A percentile compares a stretch with the other conserved stretches of the same genome.
Evolutionary conservation across 92 coral and sea anemone genomes (phyloP).

Genomic region (Parazoanthus darwini): DNA sequence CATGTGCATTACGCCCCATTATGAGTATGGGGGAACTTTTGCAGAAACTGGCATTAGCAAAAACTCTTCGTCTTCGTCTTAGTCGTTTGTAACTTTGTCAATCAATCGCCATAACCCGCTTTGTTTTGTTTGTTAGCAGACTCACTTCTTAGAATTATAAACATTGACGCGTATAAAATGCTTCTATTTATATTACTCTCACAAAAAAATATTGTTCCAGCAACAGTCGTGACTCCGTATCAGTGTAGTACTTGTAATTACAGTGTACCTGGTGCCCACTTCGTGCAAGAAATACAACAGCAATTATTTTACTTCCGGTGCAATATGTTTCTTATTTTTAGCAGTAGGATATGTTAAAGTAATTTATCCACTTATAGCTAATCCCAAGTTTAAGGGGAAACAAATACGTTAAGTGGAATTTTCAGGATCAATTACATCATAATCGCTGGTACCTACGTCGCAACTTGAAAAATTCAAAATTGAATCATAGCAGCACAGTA

Average conservation of each 20-base stretch:
- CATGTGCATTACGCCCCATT: background rate
- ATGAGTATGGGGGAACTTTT: too few species aligned
- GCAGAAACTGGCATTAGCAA: background rate
- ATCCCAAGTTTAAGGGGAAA: too few species aligned
- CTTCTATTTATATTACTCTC: constrained; percentile 38
- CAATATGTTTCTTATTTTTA: background rate
- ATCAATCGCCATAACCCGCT: constrained; percentile 8
- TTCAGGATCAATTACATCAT: too few species aligned
- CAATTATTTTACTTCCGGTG: constrained; percentile 33
- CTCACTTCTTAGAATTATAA: constrained; percentile 1
- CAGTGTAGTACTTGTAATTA: constrained; percentile 1
- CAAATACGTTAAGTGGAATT: too few species aligned
- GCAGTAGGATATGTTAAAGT: background rate
- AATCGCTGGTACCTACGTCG: too few species aligned
- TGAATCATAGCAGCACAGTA: too few species aligned
- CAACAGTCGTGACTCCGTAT: constrained; percentile 6
- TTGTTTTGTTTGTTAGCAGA: constrained; percentile 35
- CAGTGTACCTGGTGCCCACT: constrained; percentile 31
- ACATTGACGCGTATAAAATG: constrained; percentile 12
- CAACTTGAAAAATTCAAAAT: too few species aligned
- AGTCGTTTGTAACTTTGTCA: background rate
- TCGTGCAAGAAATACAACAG: constrained; percentile 42
- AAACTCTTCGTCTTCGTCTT: background rate
- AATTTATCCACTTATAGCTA: too few species aligned
- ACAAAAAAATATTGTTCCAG: constrained; percentile 6